Evolutionary conservation across 2,888 invertebrate species (phyloP).

Genomic region (Colletes collaris): DNA sequence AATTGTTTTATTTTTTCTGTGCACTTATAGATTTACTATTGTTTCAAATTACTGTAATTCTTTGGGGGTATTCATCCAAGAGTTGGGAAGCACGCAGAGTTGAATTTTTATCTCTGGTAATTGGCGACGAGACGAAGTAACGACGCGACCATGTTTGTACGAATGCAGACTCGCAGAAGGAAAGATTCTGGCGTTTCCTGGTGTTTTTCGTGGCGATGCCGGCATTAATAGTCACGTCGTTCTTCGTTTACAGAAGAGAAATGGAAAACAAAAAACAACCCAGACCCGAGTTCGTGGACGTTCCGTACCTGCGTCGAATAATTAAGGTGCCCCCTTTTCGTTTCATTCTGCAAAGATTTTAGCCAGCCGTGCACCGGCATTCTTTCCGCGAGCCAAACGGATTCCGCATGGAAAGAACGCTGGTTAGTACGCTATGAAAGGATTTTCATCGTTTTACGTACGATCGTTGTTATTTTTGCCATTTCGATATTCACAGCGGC

Average conservation of each 20-base stretch:
- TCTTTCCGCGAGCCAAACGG: too few relatives aligned
- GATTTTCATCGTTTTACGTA: too few relatives aligned
- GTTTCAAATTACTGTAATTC: too few relatives aligned
- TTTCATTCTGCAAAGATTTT: neutral
- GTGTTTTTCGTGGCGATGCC: constrained; percentile 57
- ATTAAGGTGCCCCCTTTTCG: constrained; percentile 64
- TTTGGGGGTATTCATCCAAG: neutral
- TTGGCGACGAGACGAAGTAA: constrained; percentile 9
- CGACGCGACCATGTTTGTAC: neutral
- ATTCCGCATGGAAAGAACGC: too few relatives aligned
- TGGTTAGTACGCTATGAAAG: too few relatives aligned
- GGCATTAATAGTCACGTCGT: constrained; percentile 46
- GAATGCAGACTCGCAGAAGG: constrained; percentile 22
- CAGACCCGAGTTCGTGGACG: constrained; percentile 67
- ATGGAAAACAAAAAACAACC: constrained; percentile 57
- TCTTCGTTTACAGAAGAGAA: constrained; percentile 25
- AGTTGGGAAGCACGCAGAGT: neutral
- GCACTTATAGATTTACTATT: too few relatives aligned
- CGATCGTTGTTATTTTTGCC: too few relatives aligned
- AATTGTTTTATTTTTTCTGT: too few relatives aligned
- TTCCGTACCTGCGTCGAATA: constrained; percentile 68
- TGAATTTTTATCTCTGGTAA: constrained; percentile 14
- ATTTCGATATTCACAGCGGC: too few relatives aligned
- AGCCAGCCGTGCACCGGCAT: too few relatives aligned
- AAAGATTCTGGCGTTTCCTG: constrained; percentile 54